These are phyloP conservation scores for Nannoperca obscura DNA, from an alignment of 2,797 vertebrate species.

Conservation along the genomic window DNA sequence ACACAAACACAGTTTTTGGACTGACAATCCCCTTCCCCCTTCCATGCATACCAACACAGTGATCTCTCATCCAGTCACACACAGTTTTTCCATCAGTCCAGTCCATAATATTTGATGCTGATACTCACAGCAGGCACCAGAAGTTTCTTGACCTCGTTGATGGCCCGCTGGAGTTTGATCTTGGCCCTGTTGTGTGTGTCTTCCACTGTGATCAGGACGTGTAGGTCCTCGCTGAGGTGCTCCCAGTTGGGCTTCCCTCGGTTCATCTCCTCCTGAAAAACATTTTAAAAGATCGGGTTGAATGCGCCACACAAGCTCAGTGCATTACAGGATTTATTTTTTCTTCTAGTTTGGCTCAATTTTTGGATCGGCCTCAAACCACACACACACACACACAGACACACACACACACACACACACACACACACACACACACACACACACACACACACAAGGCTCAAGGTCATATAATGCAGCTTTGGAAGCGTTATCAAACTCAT, in stretches of 20 bases:
- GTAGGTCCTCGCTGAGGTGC: constrained; percentile 98
- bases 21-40: constrained; percentile 75
- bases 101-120: constrained; percentile 14
- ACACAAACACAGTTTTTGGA: constrained; percentile 71
- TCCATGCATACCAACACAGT: constrained; percentile 81
- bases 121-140: constrained; percentile 97
- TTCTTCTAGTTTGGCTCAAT: constrained; percentile 61
- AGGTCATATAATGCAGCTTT: constrained; percentile 59
- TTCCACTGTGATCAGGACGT: constrained; percentile 99
- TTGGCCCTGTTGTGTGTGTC: constrained; percentile 99
- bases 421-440: no score
- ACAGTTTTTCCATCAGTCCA: constrained; percentile 38
- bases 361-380: constrained; percentile 51
- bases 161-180: constrained; percentile 97
- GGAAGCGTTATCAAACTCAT: constrained; percentile 38
- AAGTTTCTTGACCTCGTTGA: constrained; percentile 98
- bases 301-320: constrained; percentile 49
- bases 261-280: constrained; percentile 96
- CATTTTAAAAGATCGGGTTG: constrained; percentile 44
- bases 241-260: constrained; percentile 99
- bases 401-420: no score
- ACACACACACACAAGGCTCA: constrained; percentile 51
- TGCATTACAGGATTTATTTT: constrained; percentile 52
- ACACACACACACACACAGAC: constrained; percentile 41
- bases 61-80: constrained; percentile 70